Evolutionary conservation across 1,140 invertebrate genomes (phyloP), one percentile per base, ranked within the genome.

Genomic region (Cryptotermes secundus): DNA sequence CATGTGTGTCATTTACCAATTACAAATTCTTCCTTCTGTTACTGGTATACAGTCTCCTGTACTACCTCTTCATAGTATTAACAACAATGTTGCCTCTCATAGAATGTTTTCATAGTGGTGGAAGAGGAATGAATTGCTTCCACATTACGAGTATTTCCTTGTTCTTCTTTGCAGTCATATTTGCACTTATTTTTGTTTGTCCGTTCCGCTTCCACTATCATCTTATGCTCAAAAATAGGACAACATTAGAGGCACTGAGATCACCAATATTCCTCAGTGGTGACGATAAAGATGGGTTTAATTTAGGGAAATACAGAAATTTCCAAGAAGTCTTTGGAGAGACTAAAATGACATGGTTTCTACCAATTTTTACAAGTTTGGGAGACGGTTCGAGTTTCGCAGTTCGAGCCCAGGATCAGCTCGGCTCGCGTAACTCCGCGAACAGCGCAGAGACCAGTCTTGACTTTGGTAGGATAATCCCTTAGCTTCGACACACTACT

Each of bases 11-110:
- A 88, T 99, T 97, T 91, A 95, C 96, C 88, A 99, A 99, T 90
- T 99, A 99, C 91, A 99, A 99, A 92, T 99, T 96, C 91, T 99
- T 99, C 91, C 95, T 99, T 88, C 92, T 99, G 85, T 99, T 99
- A 91, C 91, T 99, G 87, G 97, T 95, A 38, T 99, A 99, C 91
- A 96, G 96, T 26, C 92, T 99, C 85, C 86, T 97, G 31, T 99
- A 99, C 89, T 99, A 98, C 91, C 89, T 99, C 82, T 99, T 96
- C 90, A 94, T 99, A 86, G 95, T 96, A 86, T 90, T 93, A 53
- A 98, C 98, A 84, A 95, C 96, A 85, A 90, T 99, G 85, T 94
- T 96, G 88, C 99, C 97, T 90, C 99, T 99, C 90, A 96, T 99
- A 87, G 91, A n/a, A n/a, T n/a, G 92, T 83, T 99, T 99, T 91